Evolutionary conservation across 2,888 invertebrate species (phyloP), one percentile per base, ranked within the genome.

Genomic region (Pristionchus japonicus): DNA sequence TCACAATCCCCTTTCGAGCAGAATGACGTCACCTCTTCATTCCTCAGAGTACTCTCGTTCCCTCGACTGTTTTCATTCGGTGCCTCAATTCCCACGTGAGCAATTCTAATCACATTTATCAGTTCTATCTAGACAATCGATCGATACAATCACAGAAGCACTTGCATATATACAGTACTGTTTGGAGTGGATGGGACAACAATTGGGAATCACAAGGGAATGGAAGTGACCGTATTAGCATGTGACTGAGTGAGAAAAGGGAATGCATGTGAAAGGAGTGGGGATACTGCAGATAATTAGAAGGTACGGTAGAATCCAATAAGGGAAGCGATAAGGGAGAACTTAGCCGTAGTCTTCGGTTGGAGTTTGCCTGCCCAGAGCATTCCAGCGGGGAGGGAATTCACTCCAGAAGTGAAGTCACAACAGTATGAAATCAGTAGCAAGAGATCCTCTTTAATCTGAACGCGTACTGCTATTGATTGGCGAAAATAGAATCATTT

Each of bases 301-400:
- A 90, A 89, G 23, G 87, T 84, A 40, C 88, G 89, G 89, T 92
- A 92, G 86, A 93, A 91, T 52, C 93, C 93, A 86, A 93, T 93
- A 77, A 91, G 89, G 3, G 93, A 93, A 2, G 93, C 93, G 52
- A 93, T 83, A 37, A 93, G 87, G 3, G 93, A 93, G 85, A 93
- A 92, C 0, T 88, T 88, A 31, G 93, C 92, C n/a, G 90, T 88
- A 57, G 91, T 91, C 47, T 90, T 86, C 40, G 90, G 87, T 31
- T 90, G 89, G 57, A 93, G 84, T 88, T 92, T 91, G 67, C 93
- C 93, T 20, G 93, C 91, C 93, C 93, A 93, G 17, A 93, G 87
- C 43, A 93, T 86, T 64, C 89, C 89, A 70, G 87, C 43, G 1
- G 93, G 93, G 0, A 93, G 82, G 7, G 91, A 90, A 83, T 92